Conservation (phyloP, 2,888 invertebrate species). For the Uloborus plumipes region DNA sequence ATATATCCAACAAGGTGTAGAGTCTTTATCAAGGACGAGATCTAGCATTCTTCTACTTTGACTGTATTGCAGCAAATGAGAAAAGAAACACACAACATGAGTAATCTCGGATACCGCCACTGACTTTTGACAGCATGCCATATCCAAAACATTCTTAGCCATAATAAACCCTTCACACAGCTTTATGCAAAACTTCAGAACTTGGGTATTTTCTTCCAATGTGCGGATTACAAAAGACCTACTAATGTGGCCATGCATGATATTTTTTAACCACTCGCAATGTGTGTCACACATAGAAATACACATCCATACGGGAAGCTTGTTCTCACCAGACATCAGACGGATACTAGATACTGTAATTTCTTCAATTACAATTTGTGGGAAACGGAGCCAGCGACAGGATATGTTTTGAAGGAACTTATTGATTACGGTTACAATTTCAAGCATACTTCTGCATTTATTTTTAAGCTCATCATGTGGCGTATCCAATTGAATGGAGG, state of each 20-base stretch:
- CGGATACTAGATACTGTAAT: slow-evolving; percentile 36
- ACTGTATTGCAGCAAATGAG: slow-evolving; percentile 36
- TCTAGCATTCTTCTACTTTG: slow-evolving; percentile 28
- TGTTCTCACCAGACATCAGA: slow-evolving; percentile 9
- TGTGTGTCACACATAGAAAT: slow-evolving; percentile 45
- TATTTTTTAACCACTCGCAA: slow-evolving; percentile 43
- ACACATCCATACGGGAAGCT: slow-evolving; percentile 36
- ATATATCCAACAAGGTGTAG: slow-evolving; percentile 17
- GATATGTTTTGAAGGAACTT: slow-evolving; percentile 52
- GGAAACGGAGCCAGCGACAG: slow-evolving; percentile 52
- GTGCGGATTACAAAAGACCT: slow-evolving; percentile 29
- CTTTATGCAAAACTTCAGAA: slow-evolving; percentile 19
- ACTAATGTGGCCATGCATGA: slow-evolving; percentile 49
- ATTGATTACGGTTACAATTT: slow-evolving; percentile 39
- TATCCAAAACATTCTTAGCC: neutral
- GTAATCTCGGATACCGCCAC: slow-evolving; percentile 30
- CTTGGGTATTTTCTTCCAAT: slow-evolving; percentile 19
- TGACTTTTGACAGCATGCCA: slow-evolving; percentile 32
- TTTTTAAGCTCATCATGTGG: neutral
- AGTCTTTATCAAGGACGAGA: neutral
- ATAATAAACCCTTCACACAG: slow-evolving; percentile 32
- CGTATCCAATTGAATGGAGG: neutral
- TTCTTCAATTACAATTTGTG: slow-evolving; percentile 48
- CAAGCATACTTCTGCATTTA: slow-evolving; percentile 9
- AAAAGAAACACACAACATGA: slow-evolving; percentile 40